Evolutionary conservation across 1,140 invertebrate genomes (phyloP), one percentile per base, ranked within the genome.

Genomic region (Saccostrea echinata): DNA sequence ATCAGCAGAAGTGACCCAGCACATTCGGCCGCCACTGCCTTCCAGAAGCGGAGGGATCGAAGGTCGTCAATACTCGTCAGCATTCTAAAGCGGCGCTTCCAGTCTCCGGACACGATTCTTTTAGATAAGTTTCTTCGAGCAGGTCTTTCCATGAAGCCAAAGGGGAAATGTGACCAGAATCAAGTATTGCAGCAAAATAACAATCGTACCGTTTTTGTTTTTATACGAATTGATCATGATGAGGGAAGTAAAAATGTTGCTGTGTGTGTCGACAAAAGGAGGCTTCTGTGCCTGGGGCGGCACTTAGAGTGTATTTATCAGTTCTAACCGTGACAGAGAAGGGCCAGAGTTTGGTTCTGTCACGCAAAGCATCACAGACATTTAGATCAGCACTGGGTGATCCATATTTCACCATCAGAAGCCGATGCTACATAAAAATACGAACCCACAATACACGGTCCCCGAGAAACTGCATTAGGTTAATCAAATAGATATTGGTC

Each of bases 1-100:
- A 98, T 97, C 85, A 99, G 96, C 43, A 98, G 95, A 90, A 97
- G 96, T 16, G 98, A 98, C 24, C 98, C 98, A 30, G 98, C 90
- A 90, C 98, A 96, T 95, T 99, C 98, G 0, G 97, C 98, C 13
- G 86, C 57, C 2, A 91, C 89, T 0, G 92, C 91, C 83, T 90
- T 92, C 89, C 89, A 90, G 82, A 90, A 89, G 53, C 90, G 68
- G 12, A 92, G 88, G 57, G 91, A 91, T 35, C 88, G 85, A 24
- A 94, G 91, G 85, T 94, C 93, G 43, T 93, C 92, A 21, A 92
- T 51, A 84, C 92, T 93, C 13, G 92, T 93, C 80, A 91, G 89
- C 90, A 91, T 92, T 82, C 91, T 91, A 24, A 35, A 76, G 3
- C 81, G 0, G 96, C 94, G 51, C 30, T 52, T 53, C 81, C 81